phyloP scores from a whole-genome alignment of 2,113 vertebrate species.

The Tenrec ecaudatus region DNA sequence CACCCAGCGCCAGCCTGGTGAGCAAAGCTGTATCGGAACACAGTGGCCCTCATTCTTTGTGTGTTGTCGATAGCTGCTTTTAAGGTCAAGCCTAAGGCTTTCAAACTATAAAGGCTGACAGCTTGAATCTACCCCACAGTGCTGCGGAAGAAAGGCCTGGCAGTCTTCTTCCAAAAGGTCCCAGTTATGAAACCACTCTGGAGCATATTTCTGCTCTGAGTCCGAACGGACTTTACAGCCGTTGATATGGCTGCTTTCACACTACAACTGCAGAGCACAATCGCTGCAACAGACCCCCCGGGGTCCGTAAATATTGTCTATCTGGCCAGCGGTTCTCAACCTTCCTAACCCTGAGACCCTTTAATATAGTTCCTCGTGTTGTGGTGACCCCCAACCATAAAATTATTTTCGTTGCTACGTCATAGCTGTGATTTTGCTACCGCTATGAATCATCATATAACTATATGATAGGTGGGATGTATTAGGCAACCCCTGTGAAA shows the following conservation, averaged over 20 bases:
- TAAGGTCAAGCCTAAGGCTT: not conserved
- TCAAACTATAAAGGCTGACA: not conserved
- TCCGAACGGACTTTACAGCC: not conserved
- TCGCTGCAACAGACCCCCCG: not conserved
- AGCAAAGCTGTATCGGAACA: not conserved
- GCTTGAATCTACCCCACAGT: not conserved
- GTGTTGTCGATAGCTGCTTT: rapidly evolving
- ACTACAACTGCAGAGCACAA: rapidly evolving
- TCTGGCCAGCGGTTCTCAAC: no score
- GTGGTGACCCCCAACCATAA: no score
- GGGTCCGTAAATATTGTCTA: no score
- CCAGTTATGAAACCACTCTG: not conserved
- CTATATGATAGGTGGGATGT: no score
- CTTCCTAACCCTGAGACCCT: no score
- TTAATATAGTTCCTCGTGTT: no score
- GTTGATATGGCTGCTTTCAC: not conserved
- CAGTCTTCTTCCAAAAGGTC: not conserved
- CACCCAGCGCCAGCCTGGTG: not conserved
- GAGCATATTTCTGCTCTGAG: not conserved
- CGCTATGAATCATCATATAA: no score
- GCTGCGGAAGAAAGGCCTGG: not conserved
- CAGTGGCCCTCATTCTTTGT: rapidly evolving
- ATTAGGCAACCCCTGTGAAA: no score
- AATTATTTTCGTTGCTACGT: no score
- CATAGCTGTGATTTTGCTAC: no score